Evolutionary conservation across 2,797 vertebrate species (phyloP).

Genomic region (Lycodopsis pacificus): DNA sequence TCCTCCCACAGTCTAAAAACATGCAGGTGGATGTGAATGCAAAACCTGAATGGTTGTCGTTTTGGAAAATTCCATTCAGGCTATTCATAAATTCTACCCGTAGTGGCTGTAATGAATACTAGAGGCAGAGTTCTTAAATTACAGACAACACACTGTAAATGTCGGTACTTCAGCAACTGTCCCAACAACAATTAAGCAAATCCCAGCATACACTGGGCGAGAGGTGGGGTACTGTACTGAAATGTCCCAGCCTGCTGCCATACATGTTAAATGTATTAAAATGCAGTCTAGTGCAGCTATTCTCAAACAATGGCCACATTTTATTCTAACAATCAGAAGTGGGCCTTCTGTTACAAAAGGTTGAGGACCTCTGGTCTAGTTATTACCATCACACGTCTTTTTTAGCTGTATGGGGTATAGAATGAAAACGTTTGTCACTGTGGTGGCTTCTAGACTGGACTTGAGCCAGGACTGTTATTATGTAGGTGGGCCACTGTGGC

Average conservation of each 20-base stretch:
- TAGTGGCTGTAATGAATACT: constrained; percentile 13
- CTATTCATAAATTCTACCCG: not conserved
- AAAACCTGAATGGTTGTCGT: not conserved
- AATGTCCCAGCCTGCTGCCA: not conserved
- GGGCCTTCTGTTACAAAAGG: not conserved
- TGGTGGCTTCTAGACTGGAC: not conserved
- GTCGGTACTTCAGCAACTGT: not conserved
- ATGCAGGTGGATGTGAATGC: not conserved
- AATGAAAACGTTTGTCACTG: constrained; percentile 1
- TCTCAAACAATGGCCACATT: not conserved
- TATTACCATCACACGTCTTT: not conserved
- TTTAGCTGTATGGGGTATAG: not conserved
- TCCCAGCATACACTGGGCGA: not conserved
- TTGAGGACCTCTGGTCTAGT: not conserved
- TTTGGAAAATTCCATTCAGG: constrained; percentile 4
- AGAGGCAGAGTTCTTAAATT: constrained; percentile 19
- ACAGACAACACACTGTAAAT: constrained; percentile 21
- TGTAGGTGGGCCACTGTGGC: not conserved
- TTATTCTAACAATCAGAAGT: not conserved
- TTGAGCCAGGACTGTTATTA: constrained; percentile 10
- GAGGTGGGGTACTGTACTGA: not conserved
- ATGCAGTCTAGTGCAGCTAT: not conserved
- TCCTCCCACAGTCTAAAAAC: not conserved
- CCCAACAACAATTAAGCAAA: constrained; percentile 11
- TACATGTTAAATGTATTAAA: not conserved